A percentile compares a stretch with the other conserved stretches of the same genome.
phyloP scores from a whole-genome alignment of 2,113 vertebrate genomes.

The Lethenteron reissneri region DNA sequence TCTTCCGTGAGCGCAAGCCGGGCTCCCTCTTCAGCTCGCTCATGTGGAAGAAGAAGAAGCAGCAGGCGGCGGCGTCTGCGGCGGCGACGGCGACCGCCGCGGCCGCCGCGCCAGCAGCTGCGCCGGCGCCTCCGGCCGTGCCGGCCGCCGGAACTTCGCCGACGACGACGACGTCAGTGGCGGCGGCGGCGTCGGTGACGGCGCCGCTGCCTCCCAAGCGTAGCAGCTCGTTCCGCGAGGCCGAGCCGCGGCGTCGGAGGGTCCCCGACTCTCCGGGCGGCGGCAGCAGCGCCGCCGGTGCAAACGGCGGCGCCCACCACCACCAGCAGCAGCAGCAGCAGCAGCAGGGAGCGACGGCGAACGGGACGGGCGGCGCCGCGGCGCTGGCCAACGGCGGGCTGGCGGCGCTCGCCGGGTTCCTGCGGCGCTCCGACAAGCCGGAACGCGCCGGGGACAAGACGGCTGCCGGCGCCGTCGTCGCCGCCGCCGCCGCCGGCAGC shows the following conservation, averaged over 20 bases:
- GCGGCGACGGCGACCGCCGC: no score
- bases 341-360: background rate
- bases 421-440: background rate
- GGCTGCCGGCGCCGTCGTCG: background rate
- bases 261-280: background rate
- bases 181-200: constrained; percentile 11
- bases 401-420: background rate
- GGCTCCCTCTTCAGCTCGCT: constrained; percentile 3
- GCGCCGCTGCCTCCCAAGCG: constrained; percentile 70
- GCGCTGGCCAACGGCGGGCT: background rate
- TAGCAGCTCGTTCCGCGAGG: constrained; percentile 79
- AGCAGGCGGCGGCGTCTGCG: no score
- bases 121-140: no score
- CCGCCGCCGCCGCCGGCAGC: background rate
- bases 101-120: no score
- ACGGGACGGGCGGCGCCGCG: background rate
- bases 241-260: constrained; percentile 19
- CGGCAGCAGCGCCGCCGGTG: background rate
- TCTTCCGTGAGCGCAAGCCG: constrained; percentile 1
- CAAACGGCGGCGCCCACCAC: background rate
- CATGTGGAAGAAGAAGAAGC: constrained; percentile 59
- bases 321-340: background rate
- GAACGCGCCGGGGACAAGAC: background rate
- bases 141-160: no score
- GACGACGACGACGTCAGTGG: no score